A percentile compares a stretch with the other conserved stretches of the same genome.
Conservation (phyloP, 2,113 vertebrate genomes). For the Fulica atra region DNA sequence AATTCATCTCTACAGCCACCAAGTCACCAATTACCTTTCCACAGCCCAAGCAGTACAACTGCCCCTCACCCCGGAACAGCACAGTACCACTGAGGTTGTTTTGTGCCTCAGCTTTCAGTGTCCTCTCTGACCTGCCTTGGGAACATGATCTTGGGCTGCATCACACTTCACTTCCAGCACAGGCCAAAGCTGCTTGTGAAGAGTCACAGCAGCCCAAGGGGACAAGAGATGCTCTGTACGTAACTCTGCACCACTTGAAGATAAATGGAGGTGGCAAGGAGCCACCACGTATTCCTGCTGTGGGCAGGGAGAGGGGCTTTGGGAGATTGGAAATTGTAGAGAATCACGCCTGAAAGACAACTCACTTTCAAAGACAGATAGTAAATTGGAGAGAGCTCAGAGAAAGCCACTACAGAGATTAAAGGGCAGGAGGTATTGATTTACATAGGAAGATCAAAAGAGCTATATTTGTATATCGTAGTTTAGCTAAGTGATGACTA, state of each 20-base stretch:
- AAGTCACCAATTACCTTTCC: not conserved
- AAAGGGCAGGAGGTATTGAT: constrained; percentile 60
- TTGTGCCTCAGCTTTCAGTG: not conserved
- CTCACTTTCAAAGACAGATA: not conserved
- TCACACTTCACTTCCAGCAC: not conserved
- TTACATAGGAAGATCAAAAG: constrained; percentile 36
- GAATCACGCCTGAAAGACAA: not conserved
- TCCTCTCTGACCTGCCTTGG: not conserved
- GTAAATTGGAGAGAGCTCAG: constrained; percentile 18
- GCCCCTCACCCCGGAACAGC: not conserved
- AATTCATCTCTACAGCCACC: not conserved
- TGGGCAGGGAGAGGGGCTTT: not conserved
- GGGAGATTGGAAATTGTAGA: not conserved
- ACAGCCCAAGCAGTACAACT: not conserved
- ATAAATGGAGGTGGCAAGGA: not conserved
- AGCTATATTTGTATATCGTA: constrained; percentile 46
- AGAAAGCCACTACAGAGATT: constrained; percentile 31
- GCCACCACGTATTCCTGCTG: not conserved
- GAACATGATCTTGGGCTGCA: not conserved
- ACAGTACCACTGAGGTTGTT: not conserved
- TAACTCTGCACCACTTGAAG: not conserved
- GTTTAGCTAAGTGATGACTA: constrained; percentile 61
- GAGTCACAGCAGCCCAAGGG: not conserved
- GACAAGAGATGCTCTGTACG: not conserved
- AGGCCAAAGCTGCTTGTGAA: not conserved